phyloP scores from a whole-genome alignment of 2,797 vertebrate species.

The Clarias platycephalus region DNA sequence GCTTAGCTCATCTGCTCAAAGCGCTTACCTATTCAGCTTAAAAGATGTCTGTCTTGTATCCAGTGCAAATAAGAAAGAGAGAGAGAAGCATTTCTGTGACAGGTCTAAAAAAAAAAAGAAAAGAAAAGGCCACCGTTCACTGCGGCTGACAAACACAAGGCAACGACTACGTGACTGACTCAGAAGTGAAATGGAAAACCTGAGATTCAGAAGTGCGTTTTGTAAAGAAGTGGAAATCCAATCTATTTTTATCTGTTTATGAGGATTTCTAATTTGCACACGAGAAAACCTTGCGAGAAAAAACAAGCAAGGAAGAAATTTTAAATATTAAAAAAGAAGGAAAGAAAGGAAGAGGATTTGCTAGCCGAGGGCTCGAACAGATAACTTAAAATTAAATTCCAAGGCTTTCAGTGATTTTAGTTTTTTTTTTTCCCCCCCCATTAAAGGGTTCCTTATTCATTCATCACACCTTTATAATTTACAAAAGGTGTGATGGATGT shows the following conservation, averaged over 20 bases:
- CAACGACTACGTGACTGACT: neutral
- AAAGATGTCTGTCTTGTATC: neutral
- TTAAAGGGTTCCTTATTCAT: slow-evolving; percentile 5
- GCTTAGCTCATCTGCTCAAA: neutral
- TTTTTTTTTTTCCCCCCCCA: neutral
- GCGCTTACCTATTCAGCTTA: neutral
- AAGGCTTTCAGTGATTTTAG: slow-evolving; percentile 4
- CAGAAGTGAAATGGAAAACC: neutral
- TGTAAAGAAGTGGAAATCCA: neutral
- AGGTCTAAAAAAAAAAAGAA: neutral
- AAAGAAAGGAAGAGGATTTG: neutral
- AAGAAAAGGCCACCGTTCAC: neutral
- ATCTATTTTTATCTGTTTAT: slow-evolving; percentile 15
- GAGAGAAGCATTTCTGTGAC: neutral
- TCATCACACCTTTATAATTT: slow-evolving; percentile 11
- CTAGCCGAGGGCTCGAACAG: neutral
- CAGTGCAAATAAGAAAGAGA: neutral
- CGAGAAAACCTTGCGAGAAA: neutral
- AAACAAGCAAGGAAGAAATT: neutral
- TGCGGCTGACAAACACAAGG: neutral
- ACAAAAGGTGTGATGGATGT: neutral
- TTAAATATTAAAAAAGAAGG: neutral
- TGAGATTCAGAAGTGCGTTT: neutral
- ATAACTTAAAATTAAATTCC: slow-evolving; percentile 5
- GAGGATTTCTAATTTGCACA: neutral